A percentile compares a stretch with the other conserved stretches of the same genome.
phyloP scores from a whole-genome alignment of 2,113 vertebrate genomes.

The Pao palembangensis region DNA sequence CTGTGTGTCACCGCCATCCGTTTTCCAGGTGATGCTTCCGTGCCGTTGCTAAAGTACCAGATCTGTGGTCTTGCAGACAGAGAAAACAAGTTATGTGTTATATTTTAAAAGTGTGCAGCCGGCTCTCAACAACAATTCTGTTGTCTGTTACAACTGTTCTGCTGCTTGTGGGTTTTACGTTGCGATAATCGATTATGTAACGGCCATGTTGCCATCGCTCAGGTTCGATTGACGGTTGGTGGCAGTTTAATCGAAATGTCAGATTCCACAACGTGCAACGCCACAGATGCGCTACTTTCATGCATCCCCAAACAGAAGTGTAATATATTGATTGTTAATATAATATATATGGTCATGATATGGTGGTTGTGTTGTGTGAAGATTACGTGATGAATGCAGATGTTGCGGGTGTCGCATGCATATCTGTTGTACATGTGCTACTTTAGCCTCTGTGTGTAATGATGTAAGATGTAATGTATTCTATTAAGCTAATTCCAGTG shows the following conservation, averaged over 20 bases:
- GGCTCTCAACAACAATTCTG: too few species aligned
- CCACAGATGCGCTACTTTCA: constrained; percentile 48
- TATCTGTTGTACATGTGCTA: constrained; percentile 52
- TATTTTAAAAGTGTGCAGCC: constrained; percentile 1
- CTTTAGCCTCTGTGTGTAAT: constrained; percentile 34
- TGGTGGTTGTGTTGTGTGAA: constrained; percentile 55
- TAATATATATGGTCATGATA: constrained; percentile 60
- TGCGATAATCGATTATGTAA: too few species aligned
- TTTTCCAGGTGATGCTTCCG: constrained; percentile 30
- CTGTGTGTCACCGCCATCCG: constrained; percentile 32
- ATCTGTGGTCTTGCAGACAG: constrained; percentile 34
- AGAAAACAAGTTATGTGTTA: not conserved
- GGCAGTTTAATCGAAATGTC: too few species aligned
- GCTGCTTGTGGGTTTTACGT: too few species aligned
- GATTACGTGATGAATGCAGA: constrained; percentile 43
- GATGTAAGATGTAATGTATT: constrained; percentile 48
- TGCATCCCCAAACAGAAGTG: constrained; percentile 62
- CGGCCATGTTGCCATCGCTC: too few species aligned
- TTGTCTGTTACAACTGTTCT: too few species aligned
- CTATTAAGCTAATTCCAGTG: constrained; percentile 61
- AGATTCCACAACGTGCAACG: constrained; percentile 14
- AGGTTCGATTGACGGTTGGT: too few species aligned
- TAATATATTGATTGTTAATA: constrained; percentile 77
- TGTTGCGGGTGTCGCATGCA: constrained; percentile 65
- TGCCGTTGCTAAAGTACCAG: constrained; percentile 34